A percentile compares a stretch with the other conserved stretches of the same genome.
phyloP scores from a whole-genome alignment of 1,140 invertebrate genomes.

The Condylostylus longicornis region DNA sequence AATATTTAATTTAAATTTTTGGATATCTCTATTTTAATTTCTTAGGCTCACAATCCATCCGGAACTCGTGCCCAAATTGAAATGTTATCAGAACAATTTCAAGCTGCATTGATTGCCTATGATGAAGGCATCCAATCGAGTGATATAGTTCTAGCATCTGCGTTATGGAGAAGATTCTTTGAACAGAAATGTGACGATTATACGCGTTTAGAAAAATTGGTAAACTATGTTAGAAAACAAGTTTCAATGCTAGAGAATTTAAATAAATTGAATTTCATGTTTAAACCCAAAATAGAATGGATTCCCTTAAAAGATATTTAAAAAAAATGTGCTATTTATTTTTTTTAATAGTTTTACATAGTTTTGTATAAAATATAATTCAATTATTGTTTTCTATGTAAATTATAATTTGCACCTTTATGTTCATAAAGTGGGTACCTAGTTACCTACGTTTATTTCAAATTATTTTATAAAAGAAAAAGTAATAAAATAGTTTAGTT shows the following conservation, averaged over 20 bases:
- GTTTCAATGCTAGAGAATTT: conserved; percentile 37
- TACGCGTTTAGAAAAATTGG: conserved; percentile 44
- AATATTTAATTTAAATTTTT: conserved; percentile 13
- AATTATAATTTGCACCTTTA: too few species aligned
- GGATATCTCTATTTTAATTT: conserved; percentile 6
- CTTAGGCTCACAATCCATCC: conserved; percentile 40
- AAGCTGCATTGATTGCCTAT: conserved; percentile 68
- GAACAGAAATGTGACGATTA: conserved; percentile 42
- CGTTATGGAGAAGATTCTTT: conserved; percentile 72
- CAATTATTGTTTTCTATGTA: too few species aligned
- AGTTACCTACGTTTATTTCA: too few species aligned
- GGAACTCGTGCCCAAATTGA: conserved; percentile 40
- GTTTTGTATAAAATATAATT: too few species aligned
- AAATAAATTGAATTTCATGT: conserved; percentile 29
- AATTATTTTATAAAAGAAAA: too few species aligned
- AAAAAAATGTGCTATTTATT: too few species aligned
- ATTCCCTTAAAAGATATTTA: too few species aligned
- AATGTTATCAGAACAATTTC: conserved; percentile 57
- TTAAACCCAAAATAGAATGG: conserved; percentile 30
- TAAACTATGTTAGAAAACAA: conserved; percentile 57
- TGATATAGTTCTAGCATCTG: conserved; percentile 57
- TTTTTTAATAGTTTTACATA: too few species aligned
- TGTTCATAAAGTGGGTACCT: too few species aligned
- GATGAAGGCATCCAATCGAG: conserved; percentile 66
- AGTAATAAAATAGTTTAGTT: too few species aligned